These are phyloP conservation scores for Melanerpes formicivorus DNA, from an alignment of 2,113 vertebrate genomes.

Conservation along the genomic window DNA sequence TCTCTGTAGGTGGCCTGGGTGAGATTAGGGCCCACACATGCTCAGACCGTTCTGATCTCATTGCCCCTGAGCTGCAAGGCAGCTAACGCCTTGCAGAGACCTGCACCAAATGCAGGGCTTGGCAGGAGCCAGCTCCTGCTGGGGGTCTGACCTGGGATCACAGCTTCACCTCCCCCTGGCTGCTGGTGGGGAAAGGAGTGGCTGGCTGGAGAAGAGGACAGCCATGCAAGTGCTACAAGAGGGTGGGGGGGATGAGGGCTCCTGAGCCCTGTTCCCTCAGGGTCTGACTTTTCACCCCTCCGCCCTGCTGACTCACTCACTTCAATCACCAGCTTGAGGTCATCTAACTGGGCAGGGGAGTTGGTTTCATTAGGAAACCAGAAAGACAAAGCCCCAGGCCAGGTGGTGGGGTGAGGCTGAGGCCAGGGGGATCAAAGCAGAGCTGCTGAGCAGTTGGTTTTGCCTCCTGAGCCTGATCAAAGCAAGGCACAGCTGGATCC, in stretches of 20 bases:
- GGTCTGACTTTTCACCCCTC: not conserved
- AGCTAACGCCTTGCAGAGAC: not conserved
- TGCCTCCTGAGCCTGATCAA: not conserved
- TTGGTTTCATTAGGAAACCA: not conserved
- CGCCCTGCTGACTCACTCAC: not conserved
- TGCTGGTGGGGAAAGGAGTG: not conserved
- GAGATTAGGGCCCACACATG: not conserved
- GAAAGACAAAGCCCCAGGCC: not conserved
- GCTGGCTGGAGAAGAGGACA: not conserved
- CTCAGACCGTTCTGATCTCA: not conserved
- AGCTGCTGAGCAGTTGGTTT: not conserved
- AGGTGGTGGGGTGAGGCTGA: not conserved
- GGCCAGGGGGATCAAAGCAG: not conserved
- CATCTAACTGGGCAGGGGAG: not conserved
- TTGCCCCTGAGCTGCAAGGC: not conserved
- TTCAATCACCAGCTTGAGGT: not conserved
- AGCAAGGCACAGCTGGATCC: not conserved
- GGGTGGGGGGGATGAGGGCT: fast-evolving
- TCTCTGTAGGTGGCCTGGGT: not conserved
- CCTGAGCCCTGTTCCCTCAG: not conserved
- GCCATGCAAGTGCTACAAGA: too few relatives aligned
- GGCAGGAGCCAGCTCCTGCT: not conserved
- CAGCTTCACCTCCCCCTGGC: not conserved
- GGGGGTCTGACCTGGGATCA: not conserved
- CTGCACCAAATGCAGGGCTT: not conserved